Conservation (phyloP, 2,797 vertebrate species). For the Ficedula albicollis region DNA sequence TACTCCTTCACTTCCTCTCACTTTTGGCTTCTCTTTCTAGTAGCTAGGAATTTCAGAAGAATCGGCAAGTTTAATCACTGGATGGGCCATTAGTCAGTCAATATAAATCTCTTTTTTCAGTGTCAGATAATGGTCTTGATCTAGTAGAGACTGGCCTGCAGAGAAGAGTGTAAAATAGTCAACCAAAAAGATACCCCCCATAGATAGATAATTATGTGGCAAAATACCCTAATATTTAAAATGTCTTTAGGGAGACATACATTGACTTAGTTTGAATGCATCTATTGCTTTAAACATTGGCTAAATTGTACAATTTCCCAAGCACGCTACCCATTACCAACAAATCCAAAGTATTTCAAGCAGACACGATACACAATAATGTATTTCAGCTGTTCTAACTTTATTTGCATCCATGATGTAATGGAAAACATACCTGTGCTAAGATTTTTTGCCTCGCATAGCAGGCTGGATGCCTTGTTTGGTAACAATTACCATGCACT, state of each 20-base stretch:
- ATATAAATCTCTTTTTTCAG: neutral
- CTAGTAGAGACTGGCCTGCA: neutral
- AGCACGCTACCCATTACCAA: neutral
- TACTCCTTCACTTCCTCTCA: neutral
- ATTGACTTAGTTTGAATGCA: neutral
- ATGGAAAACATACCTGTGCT: neutral
- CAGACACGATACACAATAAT: neutral
- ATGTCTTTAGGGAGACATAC: neutral
- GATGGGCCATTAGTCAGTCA: neutral
- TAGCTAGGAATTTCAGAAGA: neutral
- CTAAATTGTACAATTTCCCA: neutral
- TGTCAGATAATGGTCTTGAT: neutral
- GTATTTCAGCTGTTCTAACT: neutral
- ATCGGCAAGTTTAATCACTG: neutral
- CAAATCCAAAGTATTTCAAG: neutral
- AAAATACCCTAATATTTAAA: neutral
- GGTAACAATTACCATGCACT: fast-evolving
- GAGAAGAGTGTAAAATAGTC: neutral
- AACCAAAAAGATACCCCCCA: neutral
- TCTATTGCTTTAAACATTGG: neutral
- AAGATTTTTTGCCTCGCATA: neutral
- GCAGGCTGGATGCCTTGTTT: neutral
- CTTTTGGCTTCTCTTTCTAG: neutral
- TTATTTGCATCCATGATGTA: neutral
- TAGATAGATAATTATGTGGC: neutral